Evolutionary conservation across 2,113 vertebrate species (phyloP), one percentile per base, ranked within the genome.

Genomic region (Cavia aperea): DNA sequence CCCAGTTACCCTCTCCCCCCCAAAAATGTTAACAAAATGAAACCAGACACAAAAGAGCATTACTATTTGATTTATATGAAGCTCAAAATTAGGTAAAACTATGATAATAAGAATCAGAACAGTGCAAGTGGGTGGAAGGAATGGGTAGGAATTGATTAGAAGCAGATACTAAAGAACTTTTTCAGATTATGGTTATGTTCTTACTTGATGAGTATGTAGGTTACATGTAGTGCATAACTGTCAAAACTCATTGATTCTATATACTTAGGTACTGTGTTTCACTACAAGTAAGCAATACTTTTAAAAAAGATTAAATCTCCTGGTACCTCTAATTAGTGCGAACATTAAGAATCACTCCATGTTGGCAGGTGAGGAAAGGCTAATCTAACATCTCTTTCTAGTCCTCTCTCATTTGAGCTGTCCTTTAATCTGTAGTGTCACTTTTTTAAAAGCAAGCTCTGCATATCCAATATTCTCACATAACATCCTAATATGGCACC

Each of bases 71-170:
- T 51, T 39, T 89, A 36, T 31, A 60, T 56, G 31, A 89, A 86
- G 68, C n/a, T 94, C 54, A 91, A 91, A 16, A 86, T 70, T 15
- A 82, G 43, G 23, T 16, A 92, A 81, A 79, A 60, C 49, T 87
- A 60, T 18, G 62, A 8, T 13, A 23, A 77, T 2, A 60, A 39
- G 14, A 85, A 83, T 72, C 66, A 49, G 19, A 86, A 73, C 9
- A n/a, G 33, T 46, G 21, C 56, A 19, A 84, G 24, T 33, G 12
- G 21, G 8, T n/a, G 4, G 23, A 49, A 83, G 18, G 14, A 49
- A 33, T 78, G 21, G 58, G 3, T 49, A 31, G 12, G 18, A 21
- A 73, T 1, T 5, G 11, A 39, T 31, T n/a, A 81, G 18, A 82
- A 70, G 26, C 12, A 24, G 65, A 31, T 54, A 82, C 75, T 43